These are phyloP conservation scores for Bolborhynchus lineola DNA, from an alignment of 2,113 vertebrate species.

Conservation along the genomic window DNA sequence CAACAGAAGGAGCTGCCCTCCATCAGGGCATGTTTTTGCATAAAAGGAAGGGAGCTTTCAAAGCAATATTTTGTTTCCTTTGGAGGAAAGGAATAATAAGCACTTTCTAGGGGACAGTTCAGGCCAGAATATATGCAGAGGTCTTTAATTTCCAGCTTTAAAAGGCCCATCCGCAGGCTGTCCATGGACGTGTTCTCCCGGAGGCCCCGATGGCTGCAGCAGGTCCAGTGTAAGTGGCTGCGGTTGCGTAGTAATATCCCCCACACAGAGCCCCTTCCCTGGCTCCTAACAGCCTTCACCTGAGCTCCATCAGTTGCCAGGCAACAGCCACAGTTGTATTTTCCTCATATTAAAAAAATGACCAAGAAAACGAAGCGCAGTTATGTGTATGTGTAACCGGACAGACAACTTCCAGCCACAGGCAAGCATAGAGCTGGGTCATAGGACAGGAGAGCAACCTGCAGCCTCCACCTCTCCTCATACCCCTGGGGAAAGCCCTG, in stretches of 20 bases:
- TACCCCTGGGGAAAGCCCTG: not conserved
- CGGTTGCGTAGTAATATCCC: constrained; percentile 2
- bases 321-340: not conserved
- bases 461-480: fast-evolving
- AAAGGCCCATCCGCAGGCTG: not conserved
- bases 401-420: not conserved
- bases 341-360: not conserved
- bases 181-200: not conserved
- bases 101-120: not conserved
- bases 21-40: not conserved
- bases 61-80: not conserved
- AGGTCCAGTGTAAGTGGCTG: fast-evolving
- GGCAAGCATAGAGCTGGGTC: not conserved
- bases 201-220: not conserved
- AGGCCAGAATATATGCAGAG: not conserved
- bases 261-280: not conserved
- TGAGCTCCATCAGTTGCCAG: constrained; percentile 38
- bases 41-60: not conserved
- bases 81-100: not conserved
- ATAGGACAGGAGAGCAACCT: not conserved
- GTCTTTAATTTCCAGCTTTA: not conserved
- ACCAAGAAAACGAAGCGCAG: not conserved
- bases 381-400: fast-evolving
- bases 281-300: not conserved
- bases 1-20: not conserved